Base-by-base conservation (phyloP, 2,797 vertebrate genomes). In the Ispidina lecontei region DNA sequence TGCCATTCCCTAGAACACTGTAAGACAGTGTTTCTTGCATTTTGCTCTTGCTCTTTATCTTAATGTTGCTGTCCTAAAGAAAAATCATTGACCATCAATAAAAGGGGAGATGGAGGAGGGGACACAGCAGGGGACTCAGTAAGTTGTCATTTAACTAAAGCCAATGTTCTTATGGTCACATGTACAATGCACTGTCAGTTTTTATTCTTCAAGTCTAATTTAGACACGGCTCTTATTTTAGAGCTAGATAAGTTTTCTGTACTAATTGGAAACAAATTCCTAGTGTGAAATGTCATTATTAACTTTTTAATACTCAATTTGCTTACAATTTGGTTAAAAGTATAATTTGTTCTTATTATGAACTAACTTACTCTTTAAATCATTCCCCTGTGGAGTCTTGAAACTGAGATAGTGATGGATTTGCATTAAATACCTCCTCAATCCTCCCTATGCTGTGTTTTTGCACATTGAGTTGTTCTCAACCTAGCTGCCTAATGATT, bases 221-320 rank as follows among this genome's bases (percentile, higher is more conserved):
- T 31, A 33, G 13, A 56, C 20, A 64, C 47, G 39, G 35, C 33
- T 68, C 64, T 46, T 76, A 47, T 31, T 73, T 91, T 14, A 82
- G 51, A 79, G 35, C 71, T 73, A 9, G 20, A 31, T 91, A 78
- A 68, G 6, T 74, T 75, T 81, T 67, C 51, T 33, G 19, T 51
- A 28, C 69, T 94, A 54, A 88, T 29, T 85, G 47, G 84, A 91
- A 94, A 78, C 9, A 90, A 79, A 78, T 39, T 74, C 69, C 67
- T 59, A 87, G 49, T 82, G 49, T 89, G 83, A 93, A 88, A 92
- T 54, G 47, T 29, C 56, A 91, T 92, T 79, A 71, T 86, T 92
- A 85, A 93, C 55, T 82, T 71, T 59, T 83, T 86, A 84, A 84
- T 88, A 89, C 76, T 85, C 88, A 83, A 91, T 90, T 95, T 92